Percentiles rank a stretch among this genome's conserved stretches.
Evolutionary conservation across 2,888 invertebrate species (phyloP).

Genomic region (Gibbula magus): DNA sequence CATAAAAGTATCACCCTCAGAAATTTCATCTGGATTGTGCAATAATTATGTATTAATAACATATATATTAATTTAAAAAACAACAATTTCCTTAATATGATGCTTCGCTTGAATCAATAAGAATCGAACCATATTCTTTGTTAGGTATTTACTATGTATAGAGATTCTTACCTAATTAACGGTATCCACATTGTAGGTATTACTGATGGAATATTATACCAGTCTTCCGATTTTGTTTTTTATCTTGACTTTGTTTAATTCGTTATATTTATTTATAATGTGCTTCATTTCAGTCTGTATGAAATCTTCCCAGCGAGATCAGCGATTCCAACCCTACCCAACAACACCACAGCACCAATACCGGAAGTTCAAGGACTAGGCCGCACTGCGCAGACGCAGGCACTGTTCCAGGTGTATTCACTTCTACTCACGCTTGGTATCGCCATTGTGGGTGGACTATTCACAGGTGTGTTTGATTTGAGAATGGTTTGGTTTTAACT

Average conservation of each 20-base stretch:
- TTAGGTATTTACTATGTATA: no score
- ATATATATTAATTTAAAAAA: no score
- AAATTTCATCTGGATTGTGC: no score
- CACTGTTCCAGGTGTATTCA: conserved; percentile 60
- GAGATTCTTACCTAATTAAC: no score
- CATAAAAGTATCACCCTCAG: no score
- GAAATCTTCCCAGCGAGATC: conserved; percentile 50
- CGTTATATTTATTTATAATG: background rate
- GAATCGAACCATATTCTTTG: no score
- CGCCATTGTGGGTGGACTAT: conserved; percentile 63
- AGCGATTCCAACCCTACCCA: conserved; percentile 37
- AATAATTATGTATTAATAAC: no score
- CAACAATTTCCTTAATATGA: no score
- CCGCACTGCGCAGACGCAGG: conserved; percentile 58
- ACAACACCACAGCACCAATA: conserved; percentile 30
- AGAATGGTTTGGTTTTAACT: no score
- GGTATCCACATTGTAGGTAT: no score
- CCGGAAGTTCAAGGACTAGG: conserved; percentile 41
- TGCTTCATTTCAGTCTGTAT: conserved; percentile 45
- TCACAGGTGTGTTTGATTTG: conserved; percentile 55
- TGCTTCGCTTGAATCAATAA: no score
- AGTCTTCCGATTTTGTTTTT: background rate
- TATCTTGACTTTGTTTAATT: background rate
- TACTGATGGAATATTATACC: no score
- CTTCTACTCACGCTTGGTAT: conserved; percentile 59